Conservation (phyloP, 64 coral and sea anemone species). For the Actinia tenebrosa region DNA sequence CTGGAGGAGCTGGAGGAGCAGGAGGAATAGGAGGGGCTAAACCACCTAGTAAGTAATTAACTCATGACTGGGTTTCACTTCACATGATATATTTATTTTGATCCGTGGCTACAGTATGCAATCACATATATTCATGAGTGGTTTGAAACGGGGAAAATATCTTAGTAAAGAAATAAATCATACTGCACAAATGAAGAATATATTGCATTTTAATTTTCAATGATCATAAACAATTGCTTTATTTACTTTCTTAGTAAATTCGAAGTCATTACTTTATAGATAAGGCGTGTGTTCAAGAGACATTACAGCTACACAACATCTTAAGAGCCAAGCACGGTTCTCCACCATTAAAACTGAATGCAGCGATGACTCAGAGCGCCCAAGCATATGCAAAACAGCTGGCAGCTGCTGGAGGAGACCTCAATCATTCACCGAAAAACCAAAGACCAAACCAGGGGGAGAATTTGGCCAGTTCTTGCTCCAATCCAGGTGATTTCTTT, state of each 20-base stretch:
- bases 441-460: conserved; percentile 33
- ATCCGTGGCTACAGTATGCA: too few relatives aligned
- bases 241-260: neutral
- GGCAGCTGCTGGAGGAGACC: conserved; percentile 9
- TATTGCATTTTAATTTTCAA: too few relatives aligned
- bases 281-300: conserved; percentile 10
- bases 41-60: too few relatives aligned
- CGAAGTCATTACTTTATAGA: neutral
- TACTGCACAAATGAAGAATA: too few relatives aligned
- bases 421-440: conserved; percentile 19
- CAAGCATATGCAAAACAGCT: conserved; percentile 18
- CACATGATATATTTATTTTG: too few relatives aligned
- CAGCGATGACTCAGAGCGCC: neutral
- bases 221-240: neutral
- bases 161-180: too few relatives aligned
- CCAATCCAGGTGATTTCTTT: conserved; percentile 19
- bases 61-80: too few relatives aligned
- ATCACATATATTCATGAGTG: too few relatives aligned
- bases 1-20: too few relatives aligned
- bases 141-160: too few relatives aligned
- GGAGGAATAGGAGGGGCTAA: too few relatives aligned
- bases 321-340: conserved; percentile 24
- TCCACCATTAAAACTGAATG: conserved; percentile 11
- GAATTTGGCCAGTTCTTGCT: conserved; percentile 22
- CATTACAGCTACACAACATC: conserved; percentile 17